Base-by-base conservation (phyloP, 2,113 vertebrate genomes). In the Mobula hypostoma region DNA sequence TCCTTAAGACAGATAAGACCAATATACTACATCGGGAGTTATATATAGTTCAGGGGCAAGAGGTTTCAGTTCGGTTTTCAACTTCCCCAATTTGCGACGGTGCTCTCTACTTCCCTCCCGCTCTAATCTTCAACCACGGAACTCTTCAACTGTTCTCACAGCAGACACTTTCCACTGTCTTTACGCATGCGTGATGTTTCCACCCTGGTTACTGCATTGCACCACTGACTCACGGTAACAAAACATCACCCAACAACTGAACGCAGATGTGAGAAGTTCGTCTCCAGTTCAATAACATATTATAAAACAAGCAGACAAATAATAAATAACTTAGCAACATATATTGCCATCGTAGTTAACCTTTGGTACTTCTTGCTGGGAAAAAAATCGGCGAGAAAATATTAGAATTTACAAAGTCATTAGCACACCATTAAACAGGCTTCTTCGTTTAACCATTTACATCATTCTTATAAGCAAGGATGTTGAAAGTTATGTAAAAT, bases 181-280 rank as follows among this genome's bases (percentile, higher is more conserved):
- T 94, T 95, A 95, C 95, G 95, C 96, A 96, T 96, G 95, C 96
- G 94, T 95, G 95, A 95, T 95, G 94, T 96, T 96, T 96, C 95
- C 95, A 96, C 95, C 94, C 96, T 94, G 94, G 95, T 96, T 97
- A 96, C 97, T 97, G 97, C 97, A 97, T 96, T 97, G 97, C 97
- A 95, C 96, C 97, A 97, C 95, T 95, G 96, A 97, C 96, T 97
- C 95, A 96, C 96, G 95, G 96, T 90, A 90, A 90, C 85, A 63
- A 63, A 87, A 61, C 83, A 68, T 63, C 61, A 17, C 85, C 85
- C 85, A 66, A 58, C 61, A 90, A 66, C 61, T 66, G 29, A 90
- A 90, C 85, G 63, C 85, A 66, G 85, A 88, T 66, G 85, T n/a
- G 61, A 63, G 85, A 90, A 90, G 61, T 90, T 90, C 85, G 61